Conservation (phyloP, 2,797 vertebrate species). For the Micrastur ruficollis region DNA sequence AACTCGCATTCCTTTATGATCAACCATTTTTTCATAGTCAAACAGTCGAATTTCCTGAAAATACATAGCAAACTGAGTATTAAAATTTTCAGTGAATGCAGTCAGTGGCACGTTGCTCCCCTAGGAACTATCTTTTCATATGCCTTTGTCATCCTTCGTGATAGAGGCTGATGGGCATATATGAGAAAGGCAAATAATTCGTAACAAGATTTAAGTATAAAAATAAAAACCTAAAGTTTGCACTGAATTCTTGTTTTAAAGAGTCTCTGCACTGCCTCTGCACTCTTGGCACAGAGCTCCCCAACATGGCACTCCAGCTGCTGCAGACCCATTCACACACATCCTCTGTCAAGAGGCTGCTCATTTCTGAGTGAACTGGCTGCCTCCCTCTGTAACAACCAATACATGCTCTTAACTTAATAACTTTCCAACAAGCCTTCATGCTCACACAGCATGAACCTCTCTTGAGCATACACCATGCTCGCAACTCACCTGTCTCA, state of each 20-base stretch:
- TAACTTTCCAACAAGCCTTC: neutral
- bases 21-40: conserved; percentile 99
- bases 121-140: neutral
- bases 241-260: neutral
- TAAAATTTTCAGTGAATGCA: conserved; percentile 25
- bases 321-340: neutral
- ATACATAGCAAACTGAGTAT: conserved; percentile 48
- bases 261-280: neutral
- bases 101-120: neutral
- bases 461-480: neutral
- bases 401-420: neutral
- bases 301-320: neutral
- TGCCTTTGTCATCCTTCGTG: neutral
- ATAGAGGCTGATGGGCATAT: neutral
- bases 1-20: conserved; percentile 88
- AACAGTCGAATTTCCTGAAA: conserved; percentile 92
- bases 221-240: neutral
- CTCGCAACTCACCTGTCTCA: neutral
- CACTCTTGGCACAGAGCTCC: neutral
- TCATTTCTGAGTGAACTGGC: neutral
- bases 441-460: neutral
- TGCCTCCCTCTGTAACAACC: neutral
- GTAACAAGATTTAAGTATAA: neutral
- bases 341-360: neutral
- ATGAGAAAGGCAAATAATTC: neutral